Evolutionary conservation across 2,113 vertebrate genomes (phyloP), one percentile per base, ranked within the genome.

Genomic region (Aramus guarauna): DNA sequence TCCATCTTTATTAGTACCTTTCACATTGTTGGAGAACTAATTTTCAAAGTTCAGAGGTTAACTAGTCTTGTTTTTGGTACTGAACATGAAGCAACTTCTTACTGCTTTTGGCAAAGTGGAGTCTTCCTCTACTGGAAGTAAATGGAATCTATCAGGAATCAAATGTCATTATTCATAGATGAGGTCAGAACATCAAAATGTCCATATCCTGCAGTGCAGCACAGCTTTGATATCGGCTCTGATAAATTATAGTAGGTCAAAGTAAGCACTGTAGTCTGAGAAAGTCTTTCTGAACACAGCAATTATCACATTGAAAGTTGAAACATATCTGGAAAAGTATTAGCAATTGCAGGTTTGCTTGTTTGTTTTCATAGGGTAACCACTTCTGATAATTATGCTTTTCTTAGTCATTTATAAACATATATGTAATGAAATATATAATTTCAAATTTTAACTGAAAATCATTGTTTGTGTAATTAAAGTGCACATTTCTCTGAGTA

Each of bases 41-140:
- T 95, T 95, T 97, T 92, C 68, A 27, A 77, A 92, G 85, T 81
- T 92, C 94, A 96, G 53, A 94, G 79, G 85, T 86, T 95, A 93
- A 78, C 59, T 92, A 86, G 50, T 73, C 94, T 86, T 92, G 55
- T 93, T 96, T 96, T 95, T 86, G 90, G 68, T 85, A 93, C 39
- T 71, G 72, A 96, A 84, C 72, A 81, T 37, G 56, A 93, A 91
- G 21, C 9, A 94, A 94, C 79, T 94, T 88, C 59, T 74, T 78
- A 71, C 6, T 81, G 63, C 63, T 96, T 96, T 88, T 88, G 55
- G 63, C 85, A 84, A 93, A 91, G 64, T 53, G 21, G 30, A 91
- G 52, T 77, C 63, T 36, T 94, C 85, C 32, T 81, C 68, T 91
- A 78, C 37, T 56, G 34, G 59, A 93, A 96, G 52, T 71, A 88